Conservation (phyloP, 2,888 invertebrate species). For the Chrysomela aeneicollis region DNA sequence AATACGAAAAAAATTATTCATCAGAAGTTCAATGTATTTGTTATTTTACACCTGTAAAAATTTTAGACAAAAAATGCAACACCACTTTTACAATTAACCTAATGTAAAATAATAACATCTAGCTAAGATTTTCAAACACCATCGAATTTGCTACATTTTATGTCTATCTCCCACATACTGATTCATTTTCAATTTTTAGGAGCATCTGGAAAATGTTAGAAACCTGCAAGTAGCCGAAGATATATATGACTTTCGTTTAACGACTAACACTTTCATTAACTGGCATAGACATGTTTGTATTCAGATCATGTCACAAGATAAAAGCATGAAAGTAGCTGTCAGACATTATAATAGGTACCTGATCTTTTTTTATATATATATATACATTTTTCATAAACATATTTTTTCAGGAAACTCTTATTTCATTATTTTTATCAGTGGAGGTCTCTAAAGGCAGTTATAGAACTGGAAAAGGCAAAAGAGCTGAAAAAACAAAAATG, state of each 20-base stretch:
- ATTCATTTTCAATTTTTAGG: constrained; percentile 57
- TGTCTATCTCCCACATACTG: too few relatives aligned
- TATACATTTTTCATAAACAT: not conserved
- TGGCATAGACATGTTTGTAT: constrained; percentile 52
- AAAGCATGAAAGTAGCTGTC: constrained; percentile 57
- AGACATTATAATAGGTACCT: constrained; percentile 64
- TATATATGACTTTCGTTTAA: constrained; percentile 67
- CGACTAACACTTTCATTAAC: constrained; percentile 51
- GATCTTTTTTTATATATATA: not conserved
- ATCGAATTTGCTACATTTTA: too few relatives aligned
- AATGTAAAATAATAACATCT: too few relatives aligned
- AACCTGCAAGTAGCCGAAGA: constrained; percentile 77
- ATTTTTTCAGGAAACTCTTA: constrained; percentile 54
- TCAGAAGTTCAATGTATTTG: too few relatives aligned
- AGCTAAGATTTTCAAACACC: too few relatives aligned
- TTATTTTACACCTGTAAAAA: too few relatives aligned
- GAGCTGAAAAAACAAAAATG: constrained; percentile 74
- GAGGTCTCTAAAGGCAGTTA: constrained; percentile 71
- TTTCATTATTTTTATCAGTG: constrained; percentile 65
- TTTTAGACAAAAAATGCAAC: too few relatives aligned
- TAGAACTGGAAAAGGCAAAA: constrained; percentile 71
- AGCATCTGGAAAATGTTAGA: constrained; percentile 61
- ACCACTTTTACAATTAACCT: too few relatives aligned
- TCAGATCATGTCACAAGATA: constrained; percentile 47
- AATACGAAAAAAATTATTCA: too few relatives aligned